A percentile compares a stretch with the other conserved stretches of the same genome.
Conservation (phyloP, 1,140 invertebrate genomes). For the Coptotermes formosanus region DNA sequence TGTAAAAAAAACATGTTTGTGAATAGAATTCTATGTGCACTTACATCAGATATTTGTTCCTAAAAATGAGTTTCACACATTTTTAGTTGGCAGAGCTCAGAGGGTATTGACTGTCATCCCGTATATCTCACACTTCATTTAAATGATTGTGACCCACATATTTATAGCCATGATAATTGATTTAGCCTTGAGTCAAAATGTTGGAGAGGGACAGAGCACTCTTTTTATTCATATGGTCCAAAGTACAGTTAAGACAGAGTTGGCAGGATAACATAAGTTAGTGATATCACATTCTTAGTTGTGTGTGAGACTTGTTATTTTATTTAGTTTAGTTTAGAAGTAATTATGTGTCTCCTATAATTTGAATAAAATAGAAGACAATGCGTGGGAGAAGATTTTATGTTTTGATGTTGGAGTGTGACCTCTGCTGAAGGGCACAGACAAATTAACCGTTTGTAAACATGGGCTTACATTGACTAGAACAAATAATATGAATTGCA, state of each 20-base stretch:
- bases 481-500: too few species aligned
- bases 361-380: neutral
- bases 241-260: constrained; percentile 25
- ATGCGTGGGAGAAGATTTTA: too few species aligned
- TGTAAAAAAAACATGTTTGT: neutral
- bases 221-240: constrained; percentile 31
- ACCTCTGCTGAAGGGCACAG: neutral
- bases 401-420: neutral
- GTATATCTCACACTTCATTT: neutral
- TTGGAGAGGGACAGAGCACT: constrained; percentile 13
- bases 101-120: neutral
- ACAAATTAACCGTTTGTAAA: too few species aligned
- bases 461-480: too few species aligned
- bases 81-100: neutral
- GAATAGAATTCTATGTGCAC: neutral
- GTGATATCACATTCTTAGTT: neutral
- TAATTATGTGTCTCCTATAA: neutral
- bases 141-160: constrained; percentile 6
- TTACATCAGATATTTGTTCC: neutral
- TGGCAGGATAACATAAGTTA: neutral
- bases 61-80: neutral
- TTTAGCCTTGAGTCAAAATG: constrained; percentile 36
- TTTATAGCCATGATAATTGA: constrained; percentile 29
- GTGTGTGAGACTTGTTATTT: neutral
- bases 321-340: neutral